Evolutionary conservation across 2,797 vertebrate genomes (phyloP).

Genomic region (Microcaecilia unicolor): DNA sequence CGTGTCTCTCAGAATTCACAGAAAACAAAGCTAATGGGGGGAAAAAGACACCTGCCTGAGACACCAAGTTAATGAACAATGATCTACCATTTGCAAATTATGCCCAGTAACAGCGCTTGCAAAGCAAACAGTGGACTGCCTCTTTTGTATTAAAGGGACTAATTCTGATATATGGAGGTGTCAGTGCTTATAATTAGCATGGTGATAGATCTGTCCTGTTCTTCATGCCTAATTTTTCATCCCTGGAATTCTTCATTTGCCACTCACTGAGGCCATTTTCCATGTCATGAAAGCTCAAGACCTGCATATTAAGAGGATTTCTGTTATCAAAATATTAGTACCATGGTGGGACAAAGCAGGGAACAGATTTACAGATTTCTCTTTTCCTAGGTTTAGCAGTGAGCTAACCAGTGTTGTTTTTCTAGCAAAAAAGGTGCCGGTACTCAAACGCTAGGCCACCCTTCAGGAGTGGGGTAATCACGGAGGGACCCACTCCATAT

Average conservation of each 20-base stretch:
- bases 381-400: no score
- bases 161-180: conserved; percentile 11
- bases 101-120: background rate
- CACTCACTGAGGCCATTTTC: conserved; percentile 18
- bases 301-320: background rate
- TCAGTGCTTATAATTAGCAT: conserved; percentile 13
- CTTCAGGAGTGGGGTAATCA: no score
- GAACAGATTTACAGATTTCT: no score
- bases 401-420: no score
- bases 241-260: conserved; percentile 3
- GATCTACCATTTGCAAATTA: background rate
- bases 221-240: conserved; percentile 15
- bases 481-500: no score
- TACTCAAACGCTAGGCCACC: no score
- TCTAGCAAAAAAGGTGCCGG: no score
- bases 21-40: no score
- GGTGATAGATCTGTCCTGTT: conserved; percentile 7
- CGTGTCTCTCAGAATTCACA: no score
- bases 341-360: background rate
- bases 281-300: conserved; percentile 9
- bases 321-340: background rate
- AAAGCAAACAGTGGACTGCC: background rate
- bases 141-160: conserved; percentile 10
- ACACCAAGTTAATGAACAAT: background rate
- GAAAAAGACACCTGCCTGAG: no score